Base-by-base conservation (phyloP, 2,888 invertebrate genomes). In the Pheosia gnoma region DNA sequence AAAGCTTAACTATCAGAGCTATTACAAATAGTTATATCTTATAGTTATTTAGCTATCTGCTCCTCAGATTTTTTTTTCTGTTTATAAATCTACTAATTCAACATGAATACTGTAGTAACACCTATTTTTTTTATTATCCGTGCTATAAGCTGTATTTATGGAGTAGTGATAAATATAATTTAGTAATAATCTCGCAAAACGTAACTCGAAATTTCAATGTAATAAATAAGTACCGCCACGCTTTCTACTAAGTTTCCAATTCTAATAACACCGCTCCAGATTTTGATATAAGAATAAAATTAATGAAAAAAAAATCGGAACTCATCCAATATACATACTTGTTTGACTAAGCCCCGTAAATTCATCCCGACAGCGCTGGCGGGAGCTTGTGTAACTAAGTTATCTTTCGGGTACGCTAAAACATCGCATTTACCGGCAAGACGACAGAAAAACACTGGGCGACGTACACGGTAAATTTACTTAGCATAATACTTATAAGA, bases 401-500 rank as follows among this genome's bases (percentile, higher is more conserved):
- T 83, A 84, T 78, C 80, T 79, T 79, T 77, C 59, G 69, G 71
- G 69, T 68, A 72, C 63, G 63, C 72, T 72, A 78, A 80, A 79
- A 74, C 72, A 77, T 77, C 75, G 67, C 69, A 67, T 78, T 79
- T 73, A 67, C 80, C 72, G 61, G 71, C 69, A 67, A 75, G 69
- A 75, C 69, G 66, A 39, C 55, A 59, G 77, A 68, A 72, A 80
- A 81, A 78, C 74, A 78, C 67, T 70, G 71, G 71, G 71, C 70
- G 68, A 73, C 78, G 76, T 77, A 68, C 75, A 70, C 60, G 59
- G 72, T 61, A 79, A 80, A 80, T 77, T 75, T 77, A 72, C 70
- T 81, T 77, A 78, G 73, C 73, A 72, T 79, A 76, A 79, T 75
- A 76, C 77, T 74, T 70, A 71, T 77, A 78, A 77, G 76, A 81